Conservation (phyloP, 1,140 invertebrate genomes). For the Ceratoteleas bidentatus region DNA sequence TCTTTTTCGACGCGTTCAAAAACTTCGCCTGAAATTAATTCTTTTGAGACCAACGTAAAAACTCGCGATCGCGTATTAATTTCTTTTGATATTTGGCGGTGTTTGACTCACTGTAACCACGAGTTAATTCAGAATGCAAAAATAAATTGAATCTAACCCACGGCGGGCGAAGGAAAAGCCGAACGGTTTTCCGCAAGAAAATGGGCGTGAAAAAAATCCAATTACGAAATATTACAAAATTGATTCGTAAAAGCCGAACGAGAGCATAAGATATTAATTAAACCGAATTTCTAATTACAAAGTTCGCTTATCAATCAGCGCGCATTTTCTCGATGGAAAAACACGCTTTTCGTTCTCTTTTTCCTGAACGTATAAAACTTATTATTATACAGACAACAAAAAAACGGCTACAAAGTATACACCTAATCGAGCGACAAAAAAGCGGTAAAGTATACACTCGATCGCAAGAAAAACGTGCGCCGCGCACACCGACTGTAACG, state of each 20-base stretch:
- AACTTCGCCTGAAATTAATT: too few relatives aligned
- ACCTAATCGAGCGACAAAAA: constrained; percentile 47
- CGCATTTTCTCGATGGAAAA: constrained; percentile 31
- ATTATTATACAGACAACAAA: constrained; percentile 54
- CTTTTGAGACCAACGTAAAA: too few relatives aligned
- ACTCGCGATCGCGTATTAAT: too few relatives aligned
- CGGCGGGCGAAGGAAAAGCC: background rate
- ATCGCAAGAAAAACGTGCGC: constrained; percentile 37
- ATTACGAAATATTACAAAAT: constrained; percentile 35
- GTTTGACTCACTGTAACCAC: background rate
- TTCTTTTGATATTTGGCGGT: too few relatives aligned
- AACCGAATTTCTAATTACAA: constrained; percentile 48
- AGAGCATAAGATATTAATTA: constrained; percentile 38
- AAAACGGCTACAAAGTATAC: constrained; percentile 57
- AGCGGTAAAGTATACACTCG: constrained; percentile 36
- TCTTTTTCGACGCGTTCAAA: too few relatives aligned
- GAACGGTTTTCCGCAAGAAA: constrained; percentile 24
- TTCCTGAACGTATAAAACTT: constrained; percentile 40
- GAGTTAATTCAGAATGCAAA: constrained; percentile 8
- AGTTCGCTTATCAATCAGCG: constrained; percentile 46
- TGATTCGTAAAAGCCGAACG: constrained; percentile 25
- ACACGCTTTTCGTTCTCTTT: constrained; percentile 39
- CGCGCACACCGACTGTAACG: constrained; percentile 22
- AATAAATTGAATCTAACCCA: constrained; percentile 24
- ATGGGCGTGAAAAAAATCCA: constrained; percentile 13